phyloP scores from a whole-genome alignment of 2,797 vertebrate genomes.

The Aeoliscus strigatus region DNA sequence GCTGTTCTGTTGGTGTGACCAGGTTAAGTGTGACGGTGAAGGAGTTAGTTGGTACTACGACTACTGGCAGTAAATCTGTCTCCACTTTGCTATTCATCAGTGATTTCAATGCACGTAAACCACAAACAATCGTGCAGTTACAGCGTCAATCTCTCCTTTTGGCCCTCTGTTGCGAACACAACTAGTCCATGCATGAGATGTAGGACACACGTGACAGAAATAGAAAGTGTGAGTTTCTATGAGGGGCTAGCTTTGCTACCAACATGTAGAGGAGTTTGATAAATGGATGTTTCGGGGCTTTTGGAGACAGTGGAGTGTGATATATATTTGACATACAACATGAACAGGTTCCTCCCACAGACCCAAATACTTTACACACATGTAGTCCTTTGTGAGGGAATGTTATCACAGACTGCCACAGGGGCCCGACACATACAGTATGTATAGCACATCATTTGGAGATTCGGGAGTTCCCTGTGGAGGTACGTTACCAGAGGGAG shows the following conservation, averaged over 20 bases:
- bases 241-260: conserved; percentile 22
- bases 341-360: background rate
- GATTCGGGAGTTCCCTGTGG: too few relatives aligned
- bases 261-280: conserved; percentile 25
- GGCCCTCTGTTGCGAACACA: background rate
- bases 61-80: too few relatives aligned
- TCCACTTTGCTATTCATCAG: too few relatives aligned
- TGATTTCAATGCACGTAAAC: background rate
- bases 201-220: conserved; percentile 39
- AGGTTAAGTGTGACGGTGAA: too few relatives aligned
- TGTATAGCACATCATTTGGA: too few relatives aligned
- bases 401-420: too few relatives aligned
- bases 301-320: conserved; percentile 8
- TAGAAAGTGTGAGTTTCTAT: conserved; percentile 32
- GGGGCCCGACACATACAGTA: too few relatives aligned
- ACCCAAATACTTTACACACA: too few relatives aligned
- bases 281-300: conserved; percentile 19
- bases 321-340: conserved; percentile 3
- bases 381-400: too few relatives aligned
- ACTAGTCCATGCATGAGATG: conserved; percentile 35
- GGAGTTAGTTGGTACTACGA: too few relatives aligned
- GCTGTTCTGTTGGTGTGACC: too few relatives aligned
- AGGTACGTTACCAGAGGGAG: too few relatives aligned
- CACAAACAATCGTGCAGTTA: background rate
- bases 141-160: background rate